Base-by-base conservation (phyloP, 1,140 invertebrate genomes). In the Parasteatoda tepidariorum region DNA sequence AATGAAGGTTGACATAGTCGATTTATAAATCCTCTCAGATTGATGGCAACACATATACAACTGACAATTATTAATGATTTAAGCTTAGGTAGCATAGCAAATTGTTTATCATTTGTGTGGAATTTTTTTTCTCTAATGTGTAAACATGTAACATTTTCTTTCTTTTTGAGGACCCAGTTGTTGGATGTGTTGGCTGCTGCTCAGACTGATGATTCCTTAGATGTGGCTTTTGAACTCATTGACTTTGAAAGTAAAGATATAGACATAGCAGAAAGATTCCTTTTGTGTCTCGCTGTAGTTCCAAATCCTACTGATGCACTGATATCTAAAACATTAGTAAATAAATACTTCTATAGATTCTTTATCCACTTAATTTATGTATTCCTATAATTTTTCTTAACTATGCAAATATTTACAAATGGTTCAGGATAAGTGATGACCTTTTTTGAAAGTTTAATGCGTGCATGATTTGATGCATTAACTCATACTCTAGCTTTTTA, bases 171-270 rank as follows among this genome's bases (percentile, higher is more conserved):
- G 75, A 88, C 90, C 4, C 94, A 94, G 87, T 85, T 95, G 0
- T 89, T 92, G 11, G 94, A 95, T 88, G 87, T 94, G 1, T 87
- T 93, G 18, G 94, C 93, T 1, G 92, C 93, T 2, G 90, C 92
- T 0, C 93, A 94, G 86, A 94, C 93, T 0, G 83, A 89, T 13
- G 90, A 91, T 5, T 90, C 93, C 0, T 93, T 95, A 86, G 90
- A 92, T 86, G 93, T 92, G 48, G 93, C 92, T 15, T 92, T 93
- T 88, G 92, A 92, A 64, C 87, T 91, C 41, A 89, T 94, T 0
- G 91, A 92, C 70, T 91, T 93, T 54, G 91, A 92, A 75, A 88
- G 89, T 2, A 91, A 92, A 2, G 87, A 91, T 78, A 85, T 90
- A 28, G 92, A 93, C 75, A 87, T 92, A 18, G 91, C 91, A 4